phyloP scores from a whole-genome alignment of 2,797 vertebrate species.

The Clarias fuscus region DNA sequence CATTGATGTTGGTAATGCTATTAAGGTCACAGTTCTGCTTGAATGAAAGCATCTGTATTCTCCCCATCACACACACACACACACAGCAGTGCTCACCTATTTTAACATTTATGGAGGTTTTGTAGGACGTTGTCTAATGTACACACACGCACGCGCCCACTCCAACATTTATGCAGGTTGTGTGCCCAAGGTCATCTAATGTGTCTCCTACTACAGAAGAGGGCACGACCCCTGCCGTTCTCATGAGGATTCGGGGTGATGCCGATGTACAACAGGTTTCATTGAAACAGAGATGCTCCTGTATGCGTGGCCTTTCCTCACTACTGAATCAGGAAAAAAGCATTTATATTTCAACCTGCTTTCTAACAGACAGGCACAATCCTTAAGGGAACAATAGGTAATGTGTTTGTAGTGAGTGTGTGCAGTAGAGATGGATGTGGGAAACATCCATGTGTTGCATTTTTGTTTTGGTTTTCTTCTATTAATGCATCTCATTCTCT shows the following conservation, averaged over 20 bases:
- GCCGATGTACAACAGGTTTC: constrained; percentile 43
- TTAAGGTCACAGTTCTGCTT: constrained; percentile 19
- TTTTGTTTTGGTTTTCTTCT: constrained; percentile 45
- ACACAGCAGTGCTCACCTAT: background rate
- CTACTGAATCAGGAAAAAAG: constrained; percentile 60
- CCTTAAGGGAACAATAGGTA: constrained; percentile 61
- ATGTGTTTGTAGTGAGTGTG: constrained; percentile 1
- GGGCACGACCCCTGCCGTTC: constrained; percentile 44
- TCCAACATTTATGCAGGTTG: constrained; percentile 68
- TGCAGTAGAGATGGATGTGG: constrained; percentile 50
- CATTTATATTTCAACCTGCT: constrained; percentile 49
- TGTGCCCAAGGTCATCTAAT: constrained; percentile 55
- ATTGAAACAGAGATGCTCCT: constrained; percentile 50
- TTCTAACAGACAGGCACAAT: constrained; percentile 49
- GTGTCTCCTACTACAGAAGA: constrained; percentile 44
- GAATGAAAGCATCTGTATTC: constrained; percentile 24
- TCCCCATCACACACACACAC: background rate
- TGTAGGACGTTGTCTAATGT: constrained; percentile 33
- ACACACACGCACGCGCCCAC: constrained; percentile 40
- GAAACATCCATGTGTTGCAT: constrained; percentile 35
- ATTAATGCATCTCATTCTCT: constrained; percentile 70
- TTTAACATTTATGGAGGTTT: constrained; percentile 28
- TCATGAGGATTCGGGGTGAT: constrained; percentile 17
- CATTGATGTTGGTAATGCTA: background rate
- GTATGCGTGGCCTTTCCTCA: constrained; percentile 56